Evolutionary conservation across 2,113 vertebrate genomes (phyloP).

Genomic region (Plectropomus leopardus): DNA sequence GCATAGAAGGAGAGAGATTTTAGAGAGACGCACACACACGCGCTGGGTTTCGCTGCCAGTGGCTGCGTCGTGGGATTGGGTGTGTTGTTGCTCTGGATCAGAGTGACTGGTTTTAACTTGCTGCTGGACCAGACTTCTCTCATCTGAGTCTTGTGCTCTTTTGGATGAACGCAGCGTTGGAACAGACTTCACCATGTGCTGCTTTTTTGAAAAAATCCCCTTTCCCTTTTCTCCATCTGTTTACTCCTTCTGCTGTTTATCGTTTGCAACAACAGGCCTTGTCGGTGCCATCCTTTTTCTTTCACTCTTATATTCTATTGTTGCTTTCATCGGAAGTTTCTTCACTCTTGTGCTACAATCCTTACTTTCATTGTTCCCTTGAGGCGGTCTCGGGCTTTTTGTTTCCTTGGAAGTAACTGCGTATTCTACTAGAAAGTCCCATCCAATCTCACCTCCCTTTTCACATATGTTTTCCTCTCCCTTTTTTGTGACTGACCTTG

Average conservation of each 20-base stretch:
- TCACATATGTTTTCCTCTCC: not conserved
- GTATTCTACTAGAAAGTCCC: not conserved
- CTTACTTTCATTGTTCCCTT: not conserved
- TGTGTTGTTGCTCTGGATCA: slow-evolving; percentile 64
- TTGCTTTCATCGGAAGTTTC: not conserved
- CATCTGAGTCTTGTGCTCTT: slow-evolving; percentile 52
- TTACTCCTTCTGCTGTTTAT: slow-evolving; percentile 62
- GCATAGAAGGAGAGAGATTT: slow-evolving; percentile 3
- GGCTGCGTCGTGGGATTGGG: slow-evolving; percentile 59
- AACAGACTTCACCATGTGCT: slow-evolving; percentile 51
- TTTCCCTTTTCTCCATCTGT: slow-evolving; percentile 60
- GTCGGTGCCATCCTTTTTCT: slow-evolving; percentile 19
- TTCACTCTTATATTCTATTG: slow-evolving; percentile 6
- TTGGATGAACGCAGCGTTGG: slow-evolving; percentile 61
- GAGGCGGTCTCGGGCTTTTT: not conserved
- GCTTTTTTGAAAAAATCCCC: slow-evolving; percentile 35
- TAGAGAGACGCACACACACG: slow-evolving; percentile 15
- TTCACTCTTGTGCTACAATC: not conserved
- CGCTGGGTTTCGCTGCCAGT: slow-evolving; percentile 43
- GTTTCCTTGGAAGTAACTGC: not conserved
- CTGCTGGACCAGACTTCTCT: slow-evolving; percentile 58
- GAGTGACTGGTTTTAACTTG: slow-evolving; percentile 49
- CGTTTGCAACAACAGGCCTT: slow-evolving; percentile 6
- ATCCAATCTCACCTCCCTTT: not conserved
- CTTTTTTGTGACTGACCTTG: slow-evolving; percentile 9